Conservation (phyloP, 2,888 invertebrate genomes). For the Colostygia pectinataria region DNA sequence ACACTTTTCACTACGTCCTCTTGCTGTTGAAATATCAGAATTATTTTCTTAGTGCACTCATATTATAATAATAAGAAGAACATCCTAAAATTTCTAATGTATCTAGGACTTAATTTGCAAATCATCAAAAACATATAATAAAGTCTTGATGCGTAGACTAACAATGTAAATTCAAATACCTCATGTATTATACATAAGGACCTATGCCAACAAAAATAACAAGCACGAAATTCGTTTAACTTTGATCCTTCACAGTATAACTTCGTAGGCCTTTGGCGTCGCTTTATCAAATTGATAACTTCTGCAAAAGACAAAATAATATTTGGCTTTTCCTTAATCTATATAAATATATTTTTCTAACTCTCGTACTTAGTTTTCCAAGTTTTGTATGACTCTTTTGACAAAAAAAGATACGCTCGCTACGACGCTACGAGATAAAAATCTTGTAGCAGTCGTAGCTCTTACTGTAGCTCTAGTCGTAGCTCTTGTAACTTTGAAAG, state of each 20-base stretch:
- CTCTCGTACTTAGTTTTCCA: conserved; percentile 29
- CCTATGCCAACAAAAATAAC: background rate
- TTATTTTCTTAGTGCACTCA: too few relatives aligned
- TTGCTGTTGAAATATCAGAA: too few relatives aligned
- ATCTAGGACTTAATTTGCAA: too few relatives aligned
- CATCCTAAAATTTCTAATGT: too few relatives aligned
- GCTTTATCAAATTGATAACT: conserved; percentile 40
- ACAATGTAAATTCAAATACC: too few relatives aligned
- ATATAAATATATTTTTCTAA: conserved; percentile 27
- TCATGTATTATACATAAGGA: too few relatives aligned
- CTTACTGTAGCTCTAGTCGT: background rate
- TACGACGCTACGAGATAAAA: background rate
- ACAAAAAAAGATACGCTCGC: conserved; percentile 38
- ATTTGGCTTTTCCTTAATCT: conserved; percentile 34
- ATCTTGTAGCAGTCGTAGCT: conserved; percentile 1
- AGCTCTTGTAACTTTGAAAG: background rate
- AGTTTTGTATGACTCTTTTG: conserved; percentile 35
- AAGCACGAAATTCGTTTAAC: conserved; percentile 4
- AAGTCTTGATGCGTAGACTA: too few relatives aligned
- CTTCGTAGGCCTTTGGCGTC: conserved; percentile 14
- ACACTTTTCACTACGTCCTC: too few relatives aligned
- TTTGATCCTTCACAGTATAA: conserved; percentile 19
- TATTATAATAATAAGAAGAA: too few relatives aligned
- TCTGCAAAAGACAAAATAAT: conserved; percentile 41
- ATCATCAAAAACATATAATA: too few relatives aligned